phyloP scores from a whole-genome alignment of 2,888 invertebrate genomes.

The Serrognathus titanus region DNA sequence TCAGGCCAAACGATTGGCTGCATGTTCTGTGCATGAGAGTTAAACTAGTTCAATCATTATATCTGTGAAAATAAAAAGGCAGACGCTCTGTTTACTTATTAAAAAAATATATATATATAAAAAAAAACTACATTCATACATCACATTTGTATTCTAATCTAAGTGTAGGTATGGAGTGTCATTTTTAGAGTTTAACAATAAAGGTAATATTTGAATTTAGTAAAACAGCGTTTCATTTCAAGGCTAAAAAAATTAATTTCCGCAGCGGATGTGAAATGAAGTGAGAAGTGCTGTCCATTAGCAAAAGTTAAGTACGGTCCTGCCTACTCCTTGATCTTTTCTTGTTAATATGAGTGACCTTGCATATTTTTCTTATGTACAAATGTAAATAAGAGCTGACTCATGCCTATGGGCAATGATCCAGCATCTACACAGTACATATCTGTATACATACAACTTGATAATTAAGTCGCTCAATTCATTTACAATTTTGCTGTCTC shows the following conservation, averaged over 20 bases:
- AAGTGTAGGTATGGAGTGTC: conserved; percentile 37
- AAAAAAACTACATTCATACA: conserved; percentile 31
- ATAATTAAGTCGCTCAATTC: no score
- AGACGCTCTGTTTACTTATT: background rate
- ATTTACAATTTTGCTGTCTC: no score
- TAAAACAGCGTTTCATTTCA: conserved; percentile 3
- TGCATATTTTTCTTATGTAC: no score
- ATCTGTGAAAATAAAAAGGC: conserved; percentile 5
- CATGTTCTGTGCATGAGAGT: conserved; percentile 9
- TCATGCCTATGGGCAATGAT: no score
- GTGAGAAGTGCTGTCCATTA: no score
- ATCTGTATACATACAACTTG: no score
- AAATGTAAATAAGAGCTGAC: no score
- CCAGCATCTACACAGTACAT: no score
- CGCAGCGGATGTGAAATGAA: background rate
- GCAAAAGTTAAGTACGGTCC: no score
- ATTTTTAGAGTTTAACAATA: conserved; percentile 38
- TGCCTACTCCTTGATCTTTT: no score
- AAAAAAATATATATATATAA: no score
- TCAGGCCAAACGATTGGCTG: conserved; percentile 8
- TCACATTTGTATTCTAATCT: conserved; percentile 35
- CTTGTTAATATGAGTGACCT: no score
- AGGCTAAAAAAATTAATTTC: background rate
- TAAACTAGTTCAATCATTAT: conserved; percentile 5
- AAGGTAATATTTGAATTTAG: conserved; percentile 26